phyloP scores from a whole-genome alignment of 1,140 invertebrate species.

The Sarcophaga bullata region DNA sequence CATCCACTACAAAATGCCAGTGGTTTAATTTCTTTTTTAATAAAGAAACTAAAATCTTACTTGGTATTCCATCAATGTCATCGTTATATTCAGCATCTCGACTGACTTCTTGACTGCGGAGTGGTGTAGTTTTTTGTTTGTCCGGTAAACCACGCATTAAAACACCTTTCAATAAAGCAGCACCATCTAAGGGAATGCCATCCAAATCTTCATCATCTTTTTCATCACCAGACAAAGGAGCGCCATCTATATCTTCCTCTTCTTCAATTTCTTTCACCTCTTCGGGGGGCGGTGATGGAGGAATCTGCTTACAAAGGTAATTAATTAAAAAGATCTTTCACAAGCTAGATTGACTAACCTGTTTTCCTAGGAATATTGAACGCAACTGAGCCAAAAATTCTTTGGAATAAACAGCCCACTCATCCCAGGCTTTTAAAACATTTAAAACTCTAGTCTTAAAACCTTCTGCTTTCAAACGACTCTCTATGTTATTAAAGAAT shows the following conservation, averaged over 20 bases:
- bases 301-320: neutral
- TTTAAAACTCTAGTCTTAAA: slow-evolving; percentile 95
- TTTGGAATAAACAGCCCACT: slow-evolving; percentile 96
- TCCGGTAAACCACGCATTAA: slow-evolving; percentile 69
- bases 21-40: neutral
- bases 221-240: slow-evolving; percentile 72
- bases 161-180: slow-evolving; percentile 78
- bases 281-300: slow-evolving; percentile 44
- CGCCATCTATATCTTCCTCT: slow-evolving; percentile 73
- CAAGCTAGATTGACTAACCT: slow-evolving; percentile 44
- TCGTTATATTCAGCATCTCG: slow-evolving; percentile 68
- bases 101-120: slow-evolving; percentile 49
- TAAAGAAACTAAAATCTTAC: slow-evolving; percentile 65
- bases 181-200: slow-evolving; percentile 82
- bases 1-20: slow-evolving; percentile 72
- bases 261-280: slow-evolving; percentile 63
- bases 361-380: slow-evolving; percentile 86
- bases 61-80: slow-evolving; percentile 81
- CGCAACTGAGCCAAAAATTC: slow-evolving; percentile 92
- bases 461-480: slow-evolving; percentile 92
- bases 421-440: slow-evolving; percentile 97
- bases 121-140: slow-evolving; percentile 49
- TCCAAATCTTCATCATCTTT: slow-evolving; percentile 80
- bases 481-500: slow-evolving; percentile 83
- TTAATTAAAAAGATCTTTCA: neutral